These are phyloP conservation scores for Cryptoleucopteryx plumbea DNA, from an alignment of 2,113 vertebrate species.

Conservation along the genomic window DNA sequence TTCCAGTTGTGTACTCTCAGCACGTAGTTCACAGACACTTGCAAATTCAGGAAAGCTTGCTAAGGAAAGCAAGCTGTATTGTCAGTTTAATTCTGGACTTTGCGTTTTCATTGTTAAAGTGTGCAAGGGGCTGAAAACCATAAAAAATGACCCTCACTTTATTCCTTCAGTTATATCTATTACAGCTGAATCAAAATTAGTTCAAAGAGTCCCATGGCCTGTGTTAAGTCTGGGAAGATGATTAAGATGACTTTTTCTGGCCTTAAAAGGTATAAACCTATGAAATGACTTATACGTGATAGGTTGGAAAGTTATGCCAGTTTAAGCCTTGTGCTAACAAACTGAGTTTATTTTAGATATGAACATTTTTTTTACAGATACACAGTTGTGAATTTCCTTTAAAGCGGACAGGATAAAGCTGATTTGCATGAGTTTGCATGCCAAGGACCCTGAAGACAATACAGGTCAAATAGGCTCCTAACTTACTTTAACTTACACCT, in stretches of 20 bases:
- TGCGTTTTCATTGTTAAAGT: background rate
- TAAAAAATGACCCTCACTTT: background rate
- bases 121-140: background rate
- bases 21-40: background rate
- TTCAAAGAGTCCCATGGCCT: background rate
- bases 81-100: background rate
- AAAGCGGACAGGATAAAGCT: background rate
- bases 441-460: background rate
- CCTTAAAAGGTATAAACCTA: background rate
- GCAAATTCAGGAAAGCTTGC: background rate
- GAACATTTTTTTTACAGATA: background rate
- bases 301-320: background rate
- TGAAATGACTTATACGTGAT: background rate
- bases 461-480: background rate
- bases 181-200: background rate
- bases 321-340: background rate
- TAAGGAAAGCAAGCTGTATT: background rate
- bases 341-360: background rate
- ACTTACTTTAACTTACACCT: background rate
- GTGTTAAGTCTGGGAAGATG: background rate
- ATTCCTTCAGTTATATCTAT: background rate
- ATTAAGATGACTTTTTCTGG: background rate
- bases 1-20: background rate
- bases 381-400: background rate
- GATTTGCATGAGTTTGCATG: background rate